These are phyloP conservation scores for Creontiades dilutus DNA, from an alignment of 2,888 invertebrate species.

Conservation along the genomic window DNA sequence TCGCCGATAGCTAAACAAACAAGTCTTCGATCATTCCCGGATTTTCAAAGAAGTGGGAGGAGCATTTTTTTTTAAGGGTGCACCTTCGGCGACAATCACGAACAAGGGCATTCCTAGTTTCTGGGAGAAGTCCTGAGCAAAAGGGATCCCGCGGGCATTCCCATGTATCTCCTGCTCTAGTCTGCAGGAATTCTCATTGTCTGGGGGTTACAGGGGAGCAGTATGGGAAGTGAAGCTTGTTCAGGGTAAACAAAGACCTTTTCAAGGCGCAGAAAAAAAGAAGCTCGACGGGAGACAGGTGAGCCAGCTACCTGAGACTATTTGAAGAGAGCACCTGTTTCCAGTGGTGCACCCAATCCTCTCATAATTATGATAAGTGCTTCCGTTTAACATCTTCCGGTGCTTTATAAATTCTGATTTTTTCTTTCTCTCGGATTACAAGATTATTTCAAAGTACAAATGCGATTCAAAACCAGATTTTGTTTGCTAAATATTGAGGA, in stretches of 20 bases:
- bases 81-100: background rate
- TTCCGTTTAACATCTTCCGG: conserved; percentile 59
- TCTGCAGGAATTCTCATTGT: conserved; percentile 27
- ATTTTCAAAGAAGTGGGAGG: background rate
- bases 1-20: conserved; percentile 4
- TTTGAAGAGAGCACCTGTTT: conserved; percentile 59
- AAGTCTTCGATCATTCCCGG: conserved; percentile 17
- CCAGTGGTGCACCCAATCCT: conserved; percentile 51
- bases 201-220: conserved; percentile 16
- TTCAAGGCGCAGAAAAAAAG: conserved; percentile 5
- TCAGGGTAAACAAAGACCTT: conserved; percentile 58
- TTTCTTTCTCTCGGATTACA: background rate
- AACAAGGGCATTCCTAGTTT: conserved; percentile 33
- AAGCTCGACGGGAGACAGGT: conserved; percentile 55
- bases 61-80: background rate
- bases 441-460: background rate
- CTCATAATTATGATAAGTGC: conserved; percentile 65
- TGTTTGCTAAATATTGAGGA: too few relatives aligned
- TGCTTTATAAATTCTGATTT: conserved; percentile 2
- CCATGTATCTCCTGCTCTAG: conserved; percentile 47
- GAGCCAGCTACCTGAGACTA: conserved; percentile 63
- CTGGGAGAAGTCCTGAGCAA: background rate
- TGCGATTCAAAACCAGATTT: background rate
- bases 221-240: conserved; percentile 47
- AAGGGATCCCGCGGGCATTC: conserved; percentile 46